phyloP scores from a whole-genome alignment of 2,113 vertebrate genomes.

The Ciconia boyciana region DNA sequence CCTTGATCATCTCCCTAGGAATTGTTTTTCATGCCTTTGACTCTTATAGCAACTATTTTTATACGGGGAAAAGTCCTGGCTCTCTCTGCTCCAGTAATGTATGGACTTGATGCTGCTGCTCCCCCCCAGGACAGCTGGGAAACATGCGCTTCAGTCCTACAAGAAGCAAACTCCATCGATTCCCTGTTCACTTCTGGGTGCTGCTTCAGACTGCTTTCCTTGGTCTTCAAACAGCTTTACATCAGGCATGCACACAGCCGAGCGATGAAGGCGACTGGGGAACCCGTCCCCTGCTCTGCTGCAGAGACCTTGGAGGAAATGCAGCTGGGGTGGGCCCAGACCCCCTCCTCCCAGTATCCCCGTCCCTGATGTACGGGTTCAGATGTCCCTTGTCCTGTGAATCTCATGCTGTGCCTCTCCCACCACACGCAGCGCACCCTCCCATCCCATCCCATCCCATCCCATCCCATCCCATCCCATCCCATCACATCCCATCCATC shows the following conservation, averaged over 20 bases:
- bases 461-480: not conserved
- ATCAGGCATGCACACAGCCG: not conserved
- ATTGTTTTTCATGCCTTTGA: not conserved
- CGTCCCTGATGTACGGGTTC: not conserved
- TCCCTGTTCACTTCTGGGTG: not conserved
- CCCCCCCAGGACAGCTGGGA: not conserved
- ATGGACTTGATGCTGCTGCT: not conserved
- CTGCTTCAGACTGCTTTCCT: not conserved
- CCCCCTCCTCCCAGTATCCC: not conserved
- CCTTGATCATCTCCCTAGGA: not conserved
- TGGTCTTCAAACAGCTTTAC: not conserved
- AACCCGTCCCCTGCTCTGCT: not conserved
- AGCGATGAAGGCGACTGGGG: not conserved
- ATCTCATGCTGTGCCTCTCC: not conserved
- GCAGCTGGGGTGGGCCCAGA: fast-evolving
- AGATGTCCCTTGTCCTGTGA: not conserved
- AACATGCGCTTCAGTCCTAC: not conserved
- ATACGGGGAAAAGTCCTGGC: not conserved
- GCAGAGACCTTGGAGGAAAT: not conserved
- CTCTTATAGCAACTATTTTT: not conserved
- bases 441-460: not conserved
- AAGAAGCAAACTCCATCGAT: not conserved
- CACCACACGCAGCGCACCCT: not conserved
- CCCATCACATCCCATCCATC: not conserved
- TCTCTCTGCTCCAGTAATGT: not conserved